These are phyloP conservation scores for Phalera bucephala DNA, from an alignment of 2,888 invertebrate species.

Conservation along the genomic window DNA sequence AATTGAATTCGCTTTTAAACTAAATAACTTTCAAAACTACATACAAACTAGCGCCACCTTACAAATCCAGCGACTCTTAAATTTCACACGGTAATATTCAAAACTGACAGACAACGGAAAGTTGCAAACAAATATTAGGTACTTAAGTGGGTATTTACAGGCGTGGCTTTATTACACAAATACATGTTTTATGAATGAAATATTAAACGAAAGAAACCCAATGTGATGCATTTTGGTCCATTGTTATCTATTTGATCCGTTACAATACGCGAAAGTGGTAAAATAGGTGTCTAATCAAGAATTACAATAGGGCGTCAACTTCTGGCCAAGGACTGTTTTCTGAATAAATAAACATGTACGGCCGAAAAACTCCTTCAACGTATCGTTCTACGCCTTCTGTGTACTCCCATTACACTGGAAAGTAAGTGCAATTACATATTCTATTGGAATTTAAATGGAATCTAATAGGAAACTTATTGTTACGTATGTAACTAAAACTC, in stretches of 20 bases:
- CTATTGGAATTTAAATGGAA: too few species aligned
- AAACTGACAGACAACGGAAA: conserved; percentile 24
- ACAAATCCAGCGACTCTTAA: too few species aligned
- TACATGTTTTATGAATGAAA: conserved; percentile 33
- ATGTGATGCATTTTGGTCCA: conserved; percentile 5
- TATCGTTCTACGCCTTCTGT: conserved; percentile 92
- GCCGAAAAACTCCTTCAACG: conserved; percentile 92
- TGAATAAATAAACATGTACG: conserved; percentile 76
- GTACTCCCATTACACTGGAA: conserved; percentile 92
- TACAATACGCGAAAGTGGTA: conserved; percentile 9
- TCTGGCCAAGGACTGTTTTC: too few species aligned
- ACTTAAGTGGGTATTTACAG: too few species aligned
- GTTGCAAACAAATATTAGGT: conserved; percentile 32
- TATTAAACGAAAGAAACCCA: conserved; percentile 6
- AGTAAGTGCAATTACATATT: too few species aligned
- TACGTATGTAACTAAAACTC: too few species aligned
- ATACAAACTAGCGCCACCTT: neutral
- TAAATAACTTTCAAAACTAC: too few species aligned
- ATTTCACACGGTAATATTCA: neutral
- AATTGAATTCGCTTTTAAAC: too few species aligned
- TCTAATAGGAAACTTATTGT: too few species aligned
- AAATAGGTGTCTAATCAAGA: conserved; percentile 10
- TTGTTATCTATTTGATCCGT: conserved; percentile 3
- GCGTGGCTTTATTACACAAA: conserved; percentile 43
- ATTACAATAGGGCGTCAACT: conserved; percentile 36